A percentile compares a stretch with the other conserved stretches of the same genome.
These are phyloP conservation scores for Clistopyga incitator DNA, from an alignment of 2,888 invertebrate species.

Conservation along the genomic window DNA sequence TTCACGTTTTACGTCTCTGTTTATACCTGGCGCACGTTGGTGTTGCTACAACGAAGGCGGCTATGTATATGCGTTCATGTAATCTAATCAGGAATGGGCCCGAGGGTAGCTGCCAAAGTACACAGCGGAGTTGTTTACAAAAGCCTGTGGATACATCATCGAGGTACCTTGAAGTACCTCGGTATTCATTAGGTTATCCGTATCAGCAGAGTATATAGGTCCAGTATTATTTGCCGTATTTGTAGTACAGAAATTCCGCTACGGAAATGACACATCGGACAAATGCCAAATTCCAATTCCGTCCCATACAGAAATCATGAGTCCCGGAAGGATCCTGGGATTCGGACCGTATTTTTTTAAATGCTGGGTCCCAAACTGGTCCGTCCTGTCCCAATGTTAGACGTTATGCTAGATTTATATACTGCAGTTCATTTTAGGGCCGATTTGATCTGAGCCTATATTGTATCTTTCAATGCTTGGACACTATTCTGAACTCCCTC, in stretches of 20 bases:
- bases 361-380: no score
- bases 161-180: not conserved
- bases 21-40: slow-evolving; percentile 13
- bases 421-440: no score
- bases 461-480: no score
- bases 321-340: not conserved
- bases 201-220: not conserved
- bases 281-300: not conserved
- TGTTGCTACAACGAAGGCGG: not conserved
- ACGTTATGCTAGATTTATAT: no score
- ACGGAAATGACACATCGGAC: not conserved
- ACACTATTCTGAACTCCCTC: no score
- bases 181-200: not conserved
- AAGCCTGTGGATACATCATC: slow-evolving; percentile 8
- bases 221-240: slow-evolving; percentile 7
- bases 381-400: no score
- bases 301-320: not conserved
- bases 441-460: no score
- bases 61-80: slow-evolving; percentile 31
- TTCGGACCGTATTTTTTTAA: no score
- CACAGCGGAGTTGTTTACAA: not conserved
- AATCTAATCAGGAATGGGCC: slow-evolving; percentile 62
- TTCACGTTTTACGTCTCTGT: slow-evolving; percentile 38
- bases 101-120: slow-evolving; percentile 14
- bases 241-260: not conserved